Evolutionary conservation across 2,797 vertebrate species (phyloP), one percentile per base, ranked within the genome.

Genomic region (Oryzias dopingdopingensis): DNA sequence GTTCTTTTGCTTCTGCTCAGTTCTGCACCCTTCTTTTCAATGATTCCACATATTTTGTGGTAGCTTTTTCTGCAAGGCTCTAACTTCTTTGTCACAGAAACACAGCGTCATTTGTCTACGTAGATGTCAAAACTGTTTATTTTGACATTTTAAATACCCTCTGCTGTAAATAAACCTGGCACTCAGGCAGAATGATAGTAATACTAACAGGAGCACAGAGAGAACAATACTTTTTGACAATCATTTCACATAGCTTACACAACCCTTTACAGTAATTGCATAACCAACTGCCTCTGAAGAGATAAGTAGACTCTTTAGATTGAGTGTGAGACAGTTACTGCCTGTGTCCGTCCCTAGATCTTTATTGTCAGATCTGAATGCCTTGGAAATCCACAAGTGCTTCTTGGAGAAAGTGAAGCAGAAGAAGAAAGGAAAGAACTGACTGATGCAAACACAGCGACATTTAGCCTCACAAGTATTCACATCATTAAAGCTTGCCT

Each of bases 221-320:
- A 40, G 52, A 67, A 46, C 51, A 63, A 56, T 55, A 55, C 43
- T 57, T 69, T 37, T 65, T 66, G 48, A 65, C 10, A 43, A 65
- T 52, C 53, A 70, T 44, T 41, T 55, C 61, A 70, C 22, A 67
- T 51, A 69, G 56, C 73, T 77, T 75, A 78, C 48, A 70, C 68
- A 78, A 73, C 70, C 58, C 56, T 47, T 80, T 70, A 72, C 51
- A 79, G 70, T 69, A 76, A 81, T 68, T 82, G 60, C 67, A 73
- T 79, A 82, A 85, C 65, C 59, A 42, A 66, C 45, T 56, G 26
- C 52, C 72, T 83, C 54, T 54, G 42, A 52, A 51, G 58, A 70
- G 72, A 76, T 76, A 68, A 83, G 59, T 72, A 67, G 69, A 56
- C 54, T 80, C 62, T 77, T 77, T 65, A 77, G 66, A 73, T 74